Conservation (phyloP, 2,797 vertebrate genomes). For the Argya squamiceps region DNA sequence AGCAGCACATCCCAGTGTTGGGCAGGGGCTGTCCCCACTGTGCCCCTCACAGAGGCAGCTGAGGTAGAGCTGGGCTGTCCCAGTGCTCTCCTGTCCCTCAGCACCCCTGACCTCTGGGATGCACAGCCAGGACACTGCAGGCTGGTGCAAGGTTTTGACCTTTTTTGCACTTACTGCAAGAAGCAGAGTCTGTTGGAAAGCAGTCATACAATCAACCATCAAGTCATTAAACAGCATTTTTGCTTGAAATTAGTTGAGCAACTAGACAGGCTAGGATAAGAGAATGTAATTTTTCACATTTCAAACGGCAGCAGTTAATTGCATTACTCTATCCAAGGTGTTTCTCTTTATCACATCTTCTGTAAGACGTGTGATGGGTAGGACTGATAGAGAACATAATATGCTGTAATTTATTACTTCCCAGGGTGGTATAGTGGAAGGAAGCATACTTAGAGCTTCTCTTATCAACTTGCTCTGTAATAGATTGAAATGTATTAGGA, state of each 20-base stretch:
- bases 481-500: slow-evolving; percentile 31
- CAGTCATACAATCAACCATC: not conserved
- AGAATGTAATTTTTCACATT: slow-evolving; percentile 19
- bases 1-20: not conserved
- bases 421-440: not conserved
- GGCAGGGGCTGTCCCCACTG: rapidly evolving
- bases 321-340: not conserved
- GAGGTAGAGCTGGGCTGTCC: not conserved
- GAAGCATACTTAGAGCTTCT: not conserved
- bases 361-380: not conserved
- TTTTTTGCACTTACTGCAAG: not conserved
- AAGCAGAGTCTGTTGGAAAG: not conserved
- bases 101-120: not conserved
- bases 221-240: not conserved
- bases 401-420: slow-evolving; percentile 47
- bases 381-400: slow-evolving; percentile 27
- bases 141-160: not conserved
- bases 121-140: rapidly evolving
- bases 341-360: not conserved
- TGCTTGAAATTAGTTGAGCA: not conserved
- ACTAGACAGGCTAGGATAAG: not conserved
- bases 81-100: not conserved
- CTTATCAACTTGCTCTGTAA: slow-evolving; percentile 5
- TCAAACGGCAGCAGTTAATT: slow-evolving; percentile 28
- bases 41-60: not conserved